Percentiles rank a stretch among this genome's conserved stretches.
Conservation (phyloP, 53 echinoderm and acorn worm genomes). For the Antedon mediterranea region DNA sequence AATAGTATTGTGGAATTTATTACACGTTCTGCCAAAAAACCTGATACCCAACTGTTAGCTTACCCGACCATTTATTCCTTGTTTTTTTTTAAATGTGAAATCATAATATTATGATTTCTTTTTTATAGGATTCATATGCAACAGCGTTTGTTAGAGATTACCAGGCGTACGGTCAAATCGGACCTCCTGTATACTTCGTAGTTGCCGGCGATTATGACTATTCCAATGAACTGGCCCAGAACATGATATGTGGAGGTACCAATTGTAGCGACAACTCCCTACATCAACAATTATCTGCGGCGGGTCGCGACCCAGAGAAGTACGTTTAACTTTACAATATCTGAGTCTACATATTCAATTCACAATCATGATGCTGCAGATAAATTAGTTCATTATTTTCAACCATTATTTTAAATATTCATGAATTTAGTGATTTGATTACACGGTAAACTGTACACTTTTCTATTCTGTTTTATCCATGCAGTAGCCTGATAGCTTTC, state of each 20-base stretch:
- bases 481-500: constrained; percentile 58
- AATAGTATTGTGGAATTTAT: too few relatives aligned
- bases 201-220: constrained; percentile 45
- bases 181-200: constrained; percentile 90
- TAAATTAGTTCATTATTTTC: too few relatives aligned
- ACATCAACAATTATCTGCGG: constrained; percentile 68
- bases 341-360: background rate
- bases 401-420: too few relatives aligned
- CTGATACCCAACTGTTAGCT: too few relatives aligned
- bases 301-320: constrained; percentile 57
- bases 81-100: too few relatives aligned
- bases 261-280: constrained; percentile 64
- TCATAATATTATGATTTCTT: background rate
- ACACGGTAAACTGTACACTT: too few relatives aligned
- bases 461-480: background rate
- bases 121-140: background rate
- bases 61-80: too few relatives aligned
- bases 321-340: constrained; percentile 29
- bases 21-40: too few relatives aligned
- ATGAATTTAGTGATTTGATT: too few relatives aligned
- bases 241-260: constrained; percentile 67
- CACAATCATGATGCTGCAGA: too few relatives aligned
- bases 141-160: background rate
- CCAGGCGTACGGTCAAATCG: constrained; percentile 52
- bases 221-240: constrained; percentile 35